phyloP scores from a whole-genome alignment of 2,888 invertebrate species.

The Luffia ferchaultella region DNA sequence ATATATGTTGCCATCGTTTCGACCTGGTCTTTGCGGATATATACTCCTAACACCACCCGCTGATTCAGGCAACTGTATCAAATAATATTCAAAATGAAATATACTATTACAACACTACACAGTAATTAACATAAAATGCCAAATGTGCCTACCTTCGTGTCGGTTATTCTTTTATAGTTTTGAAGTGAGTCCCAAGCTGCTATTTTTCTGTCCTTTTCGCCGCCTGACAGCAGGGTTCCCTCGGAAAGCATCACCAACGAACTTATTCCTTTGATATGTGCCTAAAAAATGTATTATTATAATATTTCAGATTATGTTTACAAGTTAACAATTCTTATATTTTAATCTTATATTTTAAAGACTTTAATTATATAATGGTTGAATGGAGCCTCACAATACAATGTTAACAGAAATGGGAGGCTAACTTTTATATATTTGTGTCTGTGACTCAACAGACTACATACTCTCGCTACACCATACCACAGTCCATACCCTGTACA shows the following conservation, averaged over 20 bases:
- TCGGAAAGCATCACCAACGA: constrained; percentile 89
- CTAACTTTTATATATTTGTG: too few relatives aligned
- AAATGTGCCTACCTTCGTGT: constrained; percentile 74
- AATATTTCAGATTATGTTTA: too few relatives aligned
- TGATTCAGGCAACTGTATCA: constrained; percentile 82
- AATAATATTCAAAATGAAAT: too few relatives aligned
- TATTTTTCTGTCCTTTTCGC: constrained; percentile 89
- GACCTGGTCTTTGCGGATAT: constrained; percentile 86
- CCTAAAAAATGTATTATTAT: constrained; percentile 41
- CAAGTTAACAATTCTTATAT: too few relatives aligned
- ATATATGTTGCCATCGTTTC: constrained; percentile 90
- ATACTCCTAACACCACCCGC: constrained; percentile 91
- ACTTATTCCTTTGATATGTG: constrained; percentile 88
- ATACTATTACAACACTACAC: neutral
- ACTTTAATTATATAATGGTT: too few relatives aligned
- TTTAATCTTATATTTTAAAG: too few relatives aligned
- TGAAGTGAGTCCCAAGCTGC: constrained; percentile 93
- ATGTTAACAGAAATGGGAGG: too few relatives aligned
- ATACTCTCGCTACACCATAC: too few relatives aligned
- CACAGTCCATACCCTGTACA: too few relatives aligned
- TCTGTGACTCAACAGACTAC: too few relatives aligned
- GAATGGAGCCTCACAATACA: too few relatives aligned
- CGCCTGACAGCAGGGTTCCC: constrained; percentile 89
- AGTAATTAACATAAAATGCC: neutral
- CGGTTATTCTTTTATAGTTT: constrained; percentile 89